Conservation (phyloP, 2,888 invertebrate genomes). For the Dynastes maya region DNA sequence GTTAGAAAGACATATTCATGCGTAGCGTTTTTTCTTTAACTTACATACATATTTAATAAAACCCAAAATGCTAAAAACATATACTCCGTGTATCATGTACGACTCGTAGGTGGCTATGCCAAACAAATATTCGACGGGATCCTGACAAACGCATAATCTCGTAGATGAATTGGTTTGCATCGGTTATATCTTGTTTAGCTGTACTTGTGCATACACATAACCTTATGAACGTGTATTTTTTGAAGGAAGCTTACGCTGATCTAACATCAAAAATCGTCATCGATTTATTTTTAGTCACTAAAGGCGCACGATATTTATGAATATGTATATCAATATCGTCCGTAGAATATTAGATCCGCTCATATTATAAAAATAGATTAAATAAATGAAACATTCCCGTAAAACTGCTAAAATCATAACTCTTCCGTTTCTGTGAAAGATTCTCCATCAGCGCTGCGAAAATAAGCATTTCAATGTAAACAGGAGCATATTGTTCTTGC, state of each 20-base stretch:
- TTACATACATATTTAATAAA: too few species aligned
- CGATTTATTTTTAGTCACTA: conserved; percentile 17
- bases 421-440: not conserved
- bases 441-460: not conserved
- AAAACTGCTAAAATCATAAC: not conserved
- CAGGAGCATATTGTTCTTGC: not conserved
- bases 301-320: conserved; percentile 31
- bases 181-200: not conserved
- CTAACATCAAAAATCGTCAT: not conserved
- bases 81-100: too few species aligned
- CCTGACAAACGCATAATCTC: not conserved
- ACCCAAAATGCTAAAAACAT: too few species aligned
- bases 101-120: too few species aligned
- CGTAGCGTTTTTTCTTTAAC: too few species aligned
- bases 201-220: not conserved
- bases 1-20: too few species aligned
- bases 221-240: not conserved
- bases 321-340: conserved; percentile 19
- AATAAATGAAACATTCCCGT: conserved; percentile 18
- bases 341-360: conserved; percentile 33
- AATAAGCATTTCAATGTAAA: conserved; percentile 1
- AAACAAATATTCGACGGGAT: not conserved
- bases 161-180: not conserved
- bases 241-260: not conserved
- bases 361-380: conserved; percentile 18